Base-by-base conservation (phyloP, 1,140 invertebrate species). In the Panulirus ornatus region DNA sequence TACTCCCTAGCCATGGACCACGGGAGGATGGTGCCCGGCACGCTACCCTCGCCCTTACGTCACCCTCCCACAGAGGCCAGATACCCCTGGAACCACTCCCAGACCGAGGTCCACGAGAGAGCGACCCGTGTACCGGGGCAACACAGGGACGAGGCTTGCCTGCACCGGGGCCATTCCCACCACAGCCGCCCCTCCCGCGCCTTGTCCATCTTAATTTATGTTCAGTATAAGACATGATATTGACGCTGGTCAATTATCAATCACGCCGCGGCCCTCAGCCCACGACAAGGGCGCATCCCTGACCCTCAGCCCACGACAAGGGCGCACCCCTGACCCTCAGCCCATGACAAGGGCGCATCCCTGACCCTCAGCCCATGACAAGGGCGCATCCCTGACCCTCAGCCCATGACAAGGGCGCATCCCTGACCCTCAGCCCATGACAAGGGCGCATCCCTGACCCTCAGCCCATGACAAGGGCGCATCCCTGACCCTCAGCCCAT, bases 141-240 rank as follows among this genome's bases (percentile, higher is more conserved):
- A n/a, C 63, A 14, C 19, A 84, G 38, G 38, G 58, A 38, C 11
- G 63, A 11, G 36, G 36, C 40, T 66, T 34, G 63, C 27, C 3
- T 70, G 63, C 1, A 11, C 36, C 22, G 38, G n/a, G n/a, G n/a
- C n/a, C n/a, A n/a, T n/a, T n/a, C n/a, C n/a, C n/a, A n/a, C n/a
- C n/a, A n/a, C n/a, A n/a, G 66, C 36, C 38, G 63, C 76, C 86
- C 54, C 86, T 36, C 44, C 58, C 86, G 58, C 63, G 58, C 66
- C 86, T 82, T 82, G 78, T 82, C 86, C 78, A 71, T 82, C 86
- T 88, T 88, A 88, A 82, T 88, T 88, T 82, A 88, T 82, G 78
- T 38, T 75, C 22, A 63, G 71, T 88, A 82, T 88, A 82, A 88
- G 78, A 88, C 76, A 88, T 16, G 86, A 88, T 73, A 88, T 82